Base-by-base conservation (phyloP, 2,113 vertebrate genomes). In the Arizona elegans region DNA sequence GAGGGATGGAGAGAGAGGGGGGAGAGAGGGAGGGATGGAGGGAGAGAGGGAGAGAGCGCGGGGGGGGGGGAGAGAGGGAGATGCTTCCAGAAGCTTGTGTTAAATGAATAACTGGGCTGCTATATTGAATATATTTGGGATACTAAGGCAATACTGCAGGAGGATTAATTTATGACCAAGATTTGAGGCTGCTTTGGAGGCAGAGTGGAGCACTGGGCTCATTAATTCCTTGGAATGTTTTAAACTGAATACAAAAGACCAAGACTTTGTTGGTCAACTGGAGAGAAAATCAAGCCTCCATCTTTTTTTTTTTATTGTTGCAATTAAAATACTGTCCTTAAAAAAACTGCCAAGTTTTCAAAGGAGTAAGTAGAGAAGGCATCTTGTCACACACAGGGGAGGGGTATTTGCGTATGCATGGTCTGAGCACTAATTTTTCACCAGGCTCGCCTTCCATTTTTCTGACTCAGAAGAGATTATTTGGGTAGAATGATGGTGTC, bases 401-500 rank as follows among this genome's bases (percentile, higher is more conserved):
- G 75, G 17, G 33, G 8, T 38, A 91, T 75, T 23, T 95, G 90
- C 89, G 29, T 88, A 9, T 87, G 47, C 24, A 29, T 12, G 11
- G 17, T 54, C 62, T n/a, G 58, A 21, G 17, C 33, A 81, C 75
- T 81, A 81, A 81, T 81, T 81, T 43, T 81, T 81, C 92, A 95
- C 92, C 87, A 93, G 89, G 70, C 26, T 94, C 94, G 88, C 10
- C 26, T 29, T 90, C 52, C 38, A 38, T 92, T 90, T 91, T 86
- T 93, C 96, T 96, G 94, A 95, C 93, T 93, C 93, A 88, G 91
- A 95, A 95, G 93, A 94, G 93, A 95, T 96, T 95, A 94, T 58
- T 95, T 70, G 89, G 94, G 95, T 94, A 92, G 95, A 95, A 95
- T 94, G 94, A 96, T 96, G 94, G 94, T 91, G 93, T 89, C 89